Base-by-base conservation (phyloP, 1,140 invertebrate species). In the Formica exsecta region DNA sequence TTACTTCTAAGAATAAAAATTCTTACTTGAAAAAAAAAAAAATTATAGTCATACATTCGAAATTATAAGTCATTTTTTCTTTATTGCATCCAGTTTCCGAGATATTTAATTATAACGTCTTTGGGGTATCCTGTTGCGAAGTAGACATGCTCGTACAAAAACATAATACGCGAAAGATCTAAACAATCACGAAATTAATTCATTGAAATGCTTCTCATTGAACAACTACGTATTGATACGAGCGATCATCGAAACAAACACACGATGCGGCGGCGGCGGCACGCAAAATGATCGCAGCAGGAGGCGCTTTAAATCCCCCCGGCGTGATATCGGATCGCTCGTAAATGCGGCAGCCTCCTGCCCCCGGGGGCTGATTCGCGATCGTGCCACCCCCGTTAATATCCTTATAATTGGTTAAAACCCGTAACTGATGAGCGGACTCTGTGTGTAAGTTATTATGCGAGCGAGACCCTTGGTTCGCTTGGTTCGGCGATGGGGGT, bases 351-450 rank as follows among this genome's bases (percentile, higher is more conserved):
- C 32, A 8, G 36, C 22, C 87, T 65, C 68, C 57, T 80, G 41
- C 70, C 76, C 70, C 71, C 41, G 16, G 76, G 73, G 73, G 64
- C 71, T 89, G 85, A 81, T 88, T 89, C 66, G 88, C 86, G 83
- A 89, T 79, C 41, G 65, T 22, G 36, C 81, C 68, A 74, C 86
- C 84, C 86, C 91, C 77, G 73, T 91, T 87, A 90, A 90, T 89
- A 92, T 92, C 86, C 87, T 86, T 89, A 90, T 94, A 93, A 95
- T 95, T 95, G 94, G 92, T 93, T 95, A 95, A 95, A 95, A 95
- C 94, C 94, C 94, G 94, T 95, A 93, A 95, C 92, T 94, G 93
- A 95, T 94, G 92, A 95, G 92, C 92, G 93, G 93, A 92, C 94
- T 92, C 32, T 32, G 2, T 32, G 32, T 32, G 91, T 92, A 92